These are phyloP conservation scores for Eucera pruinosa DNA, from an alignment of 2,888 invertebrate genomes.

Conservation along the genomic window DNA sequence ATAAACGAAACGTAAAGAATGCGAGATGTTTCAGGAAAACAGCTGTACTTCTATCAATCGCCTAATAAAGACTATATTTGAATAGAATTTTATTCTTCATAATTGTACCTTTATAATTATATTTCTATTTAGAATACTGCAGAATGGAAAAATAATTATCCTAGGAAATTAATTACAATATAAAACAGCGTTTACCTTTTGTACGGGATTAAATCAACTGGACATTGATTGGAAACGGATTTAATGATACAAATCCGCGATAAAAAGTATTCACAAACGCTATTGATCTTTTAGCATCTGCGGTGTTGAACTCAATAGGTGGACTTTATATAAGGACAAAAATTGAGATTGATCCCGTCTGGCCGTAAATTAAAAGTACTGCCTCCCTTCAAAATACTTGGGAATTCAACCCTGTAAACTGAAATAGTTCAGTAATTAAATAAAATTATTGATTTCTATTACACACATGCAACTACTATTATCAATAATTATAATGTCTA, in stretches of 20 bases:
- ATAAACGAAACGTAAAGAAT: constrained; percentile 14
- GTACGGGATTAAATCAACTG: neutral
- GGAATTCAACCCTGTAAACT: constrained; percentile 63
- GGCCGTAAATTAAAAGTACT: constrained; percentile 69
- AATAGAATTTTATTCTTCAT: too few relatives aligned
- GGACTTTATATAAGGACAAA: constrained; percentile 60
- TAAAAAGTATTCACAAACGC: constrained; percentile 59
- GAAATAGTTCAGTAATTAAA: constrained; percentile 66
- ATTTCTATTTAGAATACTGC: neutral
- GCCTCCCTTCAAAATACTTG: constrained; percentile 59
- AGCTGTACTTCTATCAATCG: constrained; percentile 2
- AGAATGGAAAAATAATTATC: neutral
- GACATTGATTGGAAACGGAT: constrained; percentile 33
- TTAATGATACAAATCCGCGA: constrained; percentile 46
- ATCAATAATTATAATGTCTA: too few relatives aligned
- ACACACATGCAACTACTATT: neutral
- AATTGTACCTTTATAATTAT: neutral
- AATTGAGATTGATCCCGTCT: constrained; percentile 66
- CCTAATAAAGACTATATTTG: too few relatives aligned
- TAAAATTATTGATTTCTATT: too few relatives aligned
- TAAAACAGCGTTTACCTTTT: constrained; percentile 13
- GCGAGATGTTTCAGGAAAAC: neutral
- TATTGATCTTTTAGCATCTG: constrained; percentile 61
- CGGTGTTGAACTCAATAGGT: constrained; percentile 61
- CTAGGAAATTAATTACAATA: too few relatives aligned